Evolutionary conservation across 2,113 vertebrate species (phyloP).

Genomic region (Lasiurus cinereus): DNA sequence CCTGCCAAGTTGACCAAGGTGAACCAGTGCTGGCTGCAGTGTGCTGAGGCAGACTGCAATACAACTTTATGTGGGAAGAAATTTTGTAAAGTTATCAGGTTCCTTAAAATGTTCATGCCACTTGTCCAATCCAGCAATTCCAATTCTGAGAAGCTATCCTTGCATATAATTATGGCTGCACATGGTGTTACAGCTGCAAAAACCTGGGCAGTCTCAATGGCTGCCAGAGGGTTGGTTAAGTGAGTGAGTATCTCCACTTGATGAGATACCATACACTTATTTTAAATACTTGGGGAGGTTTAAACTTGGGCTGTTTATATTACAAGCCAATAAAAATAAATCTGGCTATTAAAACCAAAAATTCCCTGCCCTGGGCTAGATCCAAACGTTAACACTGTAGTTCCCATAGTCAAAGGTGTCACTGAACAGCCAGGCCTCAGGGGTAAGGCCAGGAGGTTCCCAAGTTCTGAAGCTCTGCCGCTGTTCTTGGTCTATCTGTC

Average conservation of each 20-base stretch:
- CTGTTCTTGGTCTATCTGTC: fast-evolving
- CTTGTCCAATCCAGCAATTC: not conserved
- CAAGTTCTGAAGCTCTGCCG: not conserved
- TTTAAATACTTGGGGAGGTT: not conserved
- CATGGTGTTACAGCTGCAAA: not conserved
- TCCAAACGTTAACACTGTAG: not conserved
- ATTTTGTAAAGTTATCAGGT: not conserved
- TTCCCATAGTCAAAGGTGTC: not conserved
- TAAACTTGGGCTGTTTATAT: not conserved
- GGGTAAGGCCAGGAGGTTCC: not conserved
- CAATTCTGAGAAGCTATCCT: not conserved
- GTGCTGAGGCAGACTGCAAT: not conserved
- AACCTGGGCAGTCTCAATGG: not conserved
- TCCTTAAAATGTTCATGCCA: not conserved
- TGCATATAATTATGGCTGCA: not conserved
- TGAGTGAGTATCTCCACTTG: not conserved
- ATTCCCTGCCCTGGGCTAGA: not conserved
- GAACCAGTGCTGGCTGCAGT: not conserved
- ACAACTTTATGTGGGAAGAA: not conserved
- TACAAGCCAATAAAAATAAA: not conserved
- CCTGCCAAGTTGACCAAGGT: not conserved
- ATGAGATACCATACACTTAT: not conserved
- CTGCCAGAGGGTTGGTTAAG: not conserved
- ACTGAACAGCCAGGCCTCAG: not conserved
- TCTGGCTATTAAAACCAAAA: not conserved